Base-by-base conservation (phyloP, 2,888 invertebrate species). In the Galeruca laticollis region DNA sequence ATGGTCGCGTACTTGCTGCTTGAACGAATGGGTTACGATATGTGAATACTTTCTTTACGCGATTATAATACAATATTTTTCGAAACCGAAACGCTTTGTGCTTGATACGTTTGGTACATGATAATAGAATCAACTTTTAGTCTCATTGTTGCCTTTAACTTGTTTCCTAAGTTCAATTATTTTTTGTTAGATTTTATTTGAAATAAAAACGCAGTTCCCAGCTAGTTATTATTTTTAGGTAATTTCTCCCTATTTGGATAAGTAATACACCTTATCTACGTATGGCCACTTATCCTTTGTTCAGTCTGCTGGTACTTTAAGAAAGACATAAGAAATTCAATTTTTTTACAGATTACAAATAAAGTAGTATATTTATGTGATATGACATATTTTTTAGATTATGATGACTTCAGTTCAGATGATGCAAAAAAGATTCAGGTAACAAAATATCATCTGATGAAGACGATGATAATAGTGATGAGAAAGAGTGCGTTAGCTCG, bases 391-490 rank as follows among this genome's bases (percentile, higher is more conserved):
- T 40, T 40, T 40, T 40, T 4, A 40, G n/a, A 40, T 13, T n/a
- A 40, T 15, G 40, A 40, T n/a, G 40, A 40, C 40, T 40, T 40
- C 40, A 40, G 40, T 40, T 40, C 40, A 40, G 15, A 40, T 5
- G 15, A 40, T n/a, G n/a, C 40, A 40, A 40, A 4, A n/a, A 40
- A 40, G 40, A 40, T 40, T 40, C 40, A 40, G 40, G n/a, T 40
- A 4, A 40, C 40, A 40, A 40, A 40, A 40, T 40, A 15, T 40
- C 40, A n/a, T 40, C 40, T 40, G 40, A 40, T 40, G 40, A 40
- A 40, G 40, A n/a, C 13, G 40, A 40, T 40, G n/a, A 40, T 40
- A 40, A 40, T n/a, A 40, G 40, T 40, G 40, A 40, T 40, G 40
- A n/a, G n/a, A n/a, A 40, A 40, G 40, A 40, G 40, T 3, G 40